Percentiles rank a stretch among this genome's conserved stretches.
phyloP scores from a whole-genome alignment of 2,888 invertebrate species.

The Prionchulus punctatus region DNA sequence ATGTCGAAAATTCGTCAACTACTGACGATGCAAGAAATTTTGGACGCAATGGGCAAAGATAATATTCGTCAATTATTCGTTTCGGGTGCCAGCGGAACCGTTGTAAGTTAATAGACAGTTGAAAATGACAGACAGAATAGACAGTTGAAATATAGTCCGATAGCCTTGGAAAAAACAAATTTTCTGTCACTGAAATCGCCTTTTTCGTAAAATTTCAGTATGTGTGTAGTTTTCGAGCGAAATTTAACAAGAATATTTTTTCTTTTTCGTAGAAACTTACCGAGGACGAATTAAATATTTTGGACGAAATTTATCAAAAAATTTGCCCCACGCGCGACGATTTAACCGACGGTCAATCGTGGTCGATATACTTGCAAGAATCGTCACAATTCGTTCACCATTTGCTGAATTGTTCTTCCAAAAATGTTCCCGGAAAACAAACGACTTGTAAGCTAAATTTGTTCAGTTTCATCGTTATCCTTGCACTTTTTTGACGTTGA shows the following conservation, averaged over 20 bases:
- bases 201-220: too few species aligned
- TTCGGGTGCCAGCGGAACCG: neutral
- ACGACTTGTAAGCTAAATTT: neutral
- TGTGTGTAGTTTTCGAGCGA: too few species aligned
- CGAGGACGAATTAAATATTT: neutral
- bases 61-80: neutral
- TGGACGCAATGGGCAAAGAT: neutral
- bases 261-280: neutral
- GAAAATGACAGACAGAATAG: too few species aligned
- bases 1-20: too few species aligned
- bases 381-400: neutral
- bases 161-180: too few species aligned
- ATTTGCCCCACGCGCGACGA: neutral
- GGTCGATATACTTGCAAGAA: neutral
- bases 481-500: neutral
- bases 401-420: too few species aligned
- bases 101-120: too few species aligned
- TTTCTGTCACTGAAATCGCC: too few species aligned
- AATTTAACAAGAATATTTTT: too few species aligned
- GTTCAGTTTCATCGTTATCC: neutral
- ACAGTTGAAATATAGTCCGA: too few species aligned
- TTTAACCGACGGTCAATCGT: neutral
- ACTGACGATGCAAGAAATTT: neutral
- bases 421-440: too few species aligned
- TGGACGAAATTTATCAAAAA: neutral